A percentile compares a stretch with the other conserved stretches of the same genome.
Conservation (phyloP, 2,797 vertebrate genomes). For the Premnoplex brunnescens region DNA sequence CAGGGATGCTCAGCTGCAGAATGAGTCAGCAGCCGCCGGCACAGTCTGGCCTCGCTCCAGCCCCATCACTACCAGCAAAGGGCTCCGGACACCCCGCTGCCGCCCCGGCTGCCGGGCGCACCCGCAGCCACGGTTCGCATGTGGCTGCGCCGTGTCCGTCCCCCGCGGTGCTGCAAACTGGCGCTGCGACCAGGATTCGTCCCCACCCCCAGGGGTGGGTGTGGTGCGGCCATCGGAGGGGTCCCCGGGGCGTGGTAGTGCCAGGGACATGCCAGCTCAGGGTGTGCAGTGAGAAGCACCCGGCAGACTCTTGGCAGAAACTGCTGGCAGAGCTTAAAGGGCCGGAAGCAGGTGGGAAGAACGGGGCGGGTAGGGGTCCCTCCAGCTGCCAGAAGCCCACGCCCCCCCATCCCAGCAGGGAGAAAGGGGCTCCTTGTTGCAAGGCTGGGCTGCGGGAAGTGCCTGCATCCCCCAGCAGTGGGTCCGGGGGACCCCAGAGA, state of each 20-base stretch:
- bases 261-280: background rate
- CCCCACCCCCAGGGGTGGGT: accelerated
- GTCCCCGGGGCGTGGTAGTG: background rate
- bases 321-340: conserved; percentile 1
- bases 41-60: conserved; percentile 35
- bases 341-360: conserved; percentile 51
- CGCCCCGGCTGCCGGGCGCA: background rate
- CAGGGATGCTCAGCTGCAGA: conserved; percentile 56
- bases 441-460: background rate
- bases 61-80: background rate
- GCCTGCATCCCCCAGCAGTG: background rate
- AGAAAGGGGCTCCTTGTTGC: conserved; percentile 25
- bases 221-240: background rate
- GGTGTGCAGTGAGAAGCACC: background rate
- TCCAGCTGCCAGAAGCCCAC: background rate
- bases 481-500: background rate
- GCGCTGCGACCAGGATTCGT: accelerated
- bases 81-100: background rate
- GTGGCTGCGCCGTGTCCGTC: background rate
- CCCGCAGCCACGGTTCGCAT: background rate
- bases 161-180: background rate
- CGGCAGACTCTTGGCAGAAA: conserved; percentile 15
- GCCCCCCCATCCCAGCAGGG: background rate
- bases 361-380: background rate
- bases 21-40: conserved; percentile 65